These are phyloP conservation scores for Ganaspis sp. DNA, from an alignment of 1,140 invertebrate genomes.

Conservation along the genomic window DNA sequence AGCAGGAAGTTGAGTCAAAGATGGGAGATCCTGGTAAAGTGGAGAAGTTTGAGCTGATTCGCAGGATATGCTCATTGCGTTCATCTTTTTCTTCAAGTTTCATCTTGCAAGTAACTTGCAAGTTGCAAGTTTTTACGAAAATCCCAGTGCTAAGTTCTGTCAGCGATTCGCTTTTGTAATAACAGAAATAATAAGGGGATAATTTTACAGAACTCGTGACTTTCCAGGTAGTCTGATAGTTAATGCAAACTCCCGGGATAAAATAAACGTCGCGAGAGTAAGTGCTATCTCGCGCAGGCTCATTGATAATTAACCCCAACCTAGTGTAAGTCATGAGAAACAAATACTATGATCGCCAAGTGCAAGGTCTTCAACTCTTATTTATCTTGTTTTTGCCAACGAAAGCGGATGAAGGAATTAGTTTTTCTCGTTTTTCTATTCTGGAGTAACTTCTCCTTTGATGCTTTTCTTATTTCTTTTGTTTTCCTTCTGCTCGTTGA, in stretches of 20 bases:
- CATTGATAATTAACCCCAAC: constrained; percentile 21
- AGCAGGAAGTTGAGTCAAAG: constrained; percentile 25
- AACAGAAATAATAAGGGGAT: constrained; percentile 12
- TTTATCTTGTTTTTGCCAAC: background rate
- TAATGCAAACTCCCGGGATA: background rate
- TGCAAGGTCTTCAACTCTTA: background rate
- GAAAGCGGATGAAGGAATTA: constrained; percentile 20
- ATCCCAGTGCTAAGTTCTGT: background rate
- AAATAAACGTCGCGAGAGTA: background rate
- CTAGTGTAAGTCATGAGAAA: constrained; percentile 1
- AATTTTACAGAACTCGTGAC: constrained; percentile 12
- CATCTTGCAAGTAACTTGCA: background rate
- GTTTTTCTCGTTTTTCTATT: background rate
- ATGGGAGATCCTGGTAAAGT: constrained; percentile 8
- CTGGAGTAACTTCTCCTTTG: background rate
- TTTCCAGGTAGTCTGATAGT: background rate
- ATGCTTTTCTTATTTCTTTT: background rate
- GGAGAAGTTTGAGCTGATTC: constrained; percentile 12
- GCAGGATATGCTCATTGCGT: constrained; percentile 1
- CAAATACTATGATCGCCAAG: background rate
- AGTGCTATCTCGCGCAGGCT: constrained; percentile 16
- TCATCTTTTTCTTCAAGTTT: background rate
- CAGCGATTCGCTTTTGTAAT: background rate
- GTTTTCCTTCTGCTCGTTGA: constrained; percentile 34
- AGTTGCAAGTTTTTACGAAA: background rate